Conservation (phyloP, 2,888 invertebrate genomes). For the Lysandra coridon region DNA sequence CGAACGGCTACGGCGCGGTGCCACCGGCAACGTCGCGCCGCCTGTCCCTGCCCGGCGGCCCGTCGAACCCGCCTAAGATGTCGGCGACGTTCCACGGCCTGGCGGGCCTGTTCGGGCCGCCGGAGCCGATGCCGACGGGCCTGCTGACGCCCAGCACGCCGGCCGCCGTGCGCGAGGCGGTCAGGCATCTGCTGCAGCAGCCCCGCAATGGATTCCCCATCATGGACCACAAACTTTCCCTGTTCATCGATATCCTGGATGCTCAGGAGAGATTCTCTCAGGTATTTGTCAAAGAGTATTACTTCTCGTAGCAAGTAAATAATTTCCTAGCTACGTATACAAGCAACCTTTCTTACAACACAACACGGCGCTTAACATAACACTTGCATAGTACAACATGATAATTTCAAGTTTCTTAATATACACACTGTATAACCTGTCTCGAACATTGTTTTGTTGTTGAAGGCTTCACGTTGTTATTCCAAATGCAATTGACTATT, state of each 20-base stretch:
- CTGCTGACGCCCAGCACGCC: slow-evolving; percentile 79
- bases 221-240: slow-evolving; percentile 87
- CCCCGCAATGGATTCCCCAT: slow-evolving; percentile 88
- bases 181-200: slow-evolving; percentile 84
- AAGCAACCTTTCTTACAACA: too few species aligned
- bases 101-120: slow-evolving; percentile 58
- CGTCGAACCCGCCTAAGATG: slow-evolving; percentile 76
- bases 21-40: slow-evolving; percentile 76
- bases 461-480: too few species aligned
- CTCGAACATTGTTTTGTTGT: too few species aligned
- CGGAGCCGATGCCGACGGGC: slow-evolving; percentile 55
- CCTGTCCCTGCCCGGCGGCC: slow-evolving; percentile 78
- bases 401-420: too few species aligned
- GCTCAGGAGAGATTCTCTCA: slow-evolving; percentile 90
- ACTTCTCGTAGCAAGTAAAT: too few species aligned
- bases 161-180: slow-evolving; percentile 85
- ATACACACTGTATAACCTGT: too few species aligned
- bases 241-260: slow-evolving; percentile 91
- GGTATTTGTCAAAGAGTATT: slow-evolving; percentile 66
- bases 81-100: slow-evolving; percentile 83
- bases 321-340: too few species aligned
- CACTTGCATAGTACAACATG: too few species aligned
- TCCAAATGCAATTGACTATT: too few species aligned
- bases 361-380: too few species aligned
- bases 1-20: slow-evolving; percentile 74